Conservation (phyloP, 2,113 vertebrate species). For the Apteryx mantelli region DNA sequence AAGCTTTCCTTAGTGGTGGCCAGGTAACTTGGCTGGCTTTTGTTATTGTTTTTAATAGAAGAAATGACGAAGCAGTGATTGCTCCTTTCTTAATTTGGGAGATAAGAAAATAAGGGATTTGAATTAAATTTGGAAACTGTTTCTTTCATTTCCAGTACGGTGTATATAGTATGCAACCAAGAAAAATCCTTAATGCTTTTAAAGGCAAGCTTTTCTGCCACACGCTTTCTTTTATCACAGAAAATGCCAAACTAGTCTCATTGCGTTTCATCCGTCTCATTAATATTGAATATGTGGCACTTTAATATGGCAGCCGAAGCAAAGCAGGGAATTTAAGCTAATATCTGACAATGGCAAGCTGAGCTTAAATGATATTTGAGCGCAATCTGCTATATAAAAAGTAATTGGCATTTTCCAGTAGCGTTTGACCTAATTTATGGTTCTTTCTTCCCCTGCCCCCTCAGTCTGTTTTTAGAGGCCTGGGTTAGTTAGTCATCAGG, state of each 20-base stretch:
- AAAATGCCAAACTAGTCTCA: background rate
- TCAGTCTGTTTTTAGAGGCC: background rate
- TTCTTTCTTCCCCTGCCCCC: background rate
- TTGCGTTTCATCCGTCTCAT: slow-evolving; percentile 53
- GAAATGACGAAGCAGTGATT: background rate
- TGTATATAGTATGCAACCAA: background rate
- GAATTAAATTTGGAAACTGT: background rate
- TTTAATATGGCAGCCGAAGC: background rate
- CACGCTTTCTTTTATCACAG: slow-evolving; percentile 5
- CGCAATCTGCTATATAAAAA: slow-evolving; percentile 27
- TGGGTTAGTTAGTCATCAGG: background rate
- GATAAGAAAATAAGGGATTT: background rate
- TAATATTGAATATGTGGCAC: slow-evolving; percentile 37
- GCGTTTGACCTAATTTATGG: slow-evolving; percentile 33
- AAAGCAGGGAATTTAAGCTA: slow-evolving; percentile 30
- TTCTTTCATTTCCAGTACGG: background rate
- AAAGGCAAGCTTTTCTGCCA: background rate
- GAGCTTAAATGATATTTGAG: slow-evolving; percentile 19
- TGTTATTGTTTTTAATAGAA: background rate
- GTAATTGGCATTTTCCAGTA: slow-evolving; percentile 39
- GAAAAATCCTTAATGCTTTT: background rate
- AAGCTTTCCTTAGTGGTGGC: background rate
- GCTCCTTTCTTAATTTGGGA: background rate
- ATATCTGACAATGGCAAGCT: slow-evolving; percentile 33
- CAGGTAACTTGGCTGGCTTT: background rate